phyloP scores from a whole-genome alignment of 1,140 invertebrate genomes.

The Lineus longissimus region DNA sequence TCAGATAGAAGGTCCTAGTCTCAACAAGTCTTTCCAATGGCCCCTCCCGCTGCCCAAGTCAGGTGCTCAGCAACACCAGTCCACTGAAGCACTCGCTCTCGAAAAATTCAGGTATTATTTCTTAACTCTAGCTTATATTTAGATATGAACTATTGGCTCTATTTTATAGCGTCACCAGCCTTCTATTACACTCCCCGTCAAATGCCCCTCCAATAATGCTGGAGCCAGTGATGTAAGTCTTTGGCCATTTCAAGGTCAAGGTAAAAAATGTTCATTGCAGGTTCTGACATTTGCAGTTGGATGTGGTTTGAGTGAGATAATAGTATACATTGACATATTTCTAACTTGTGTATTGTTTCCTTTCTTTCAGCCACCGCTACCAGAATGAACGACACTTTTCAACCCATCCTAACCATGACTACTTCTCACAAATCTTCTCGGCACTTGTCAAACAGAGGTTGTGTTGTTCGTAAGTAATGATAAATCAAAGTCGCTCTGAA shows the following conservation, averaged over 20 bases:
- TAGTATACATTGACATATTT: too few relatives aligned
- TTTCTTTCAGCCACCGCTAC: constrained; percentile 37
- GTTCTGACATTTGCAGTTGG: too few relatives aligned
- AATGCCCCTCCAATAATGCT: too few relatives aligned
- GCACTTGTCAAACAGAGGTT: constrained; percentile 42
- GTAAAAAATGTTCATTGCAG: too few relatives aligned
- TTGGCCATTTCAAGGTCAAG: too few relatives aligned
- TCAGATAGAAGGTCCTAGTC: constrained; percentile 12
- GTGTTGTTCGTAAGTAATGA: constrained; percentile 37
- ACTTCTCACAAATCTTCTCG: constrained; percentile 40
- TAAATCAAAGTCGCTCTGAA: neutral
- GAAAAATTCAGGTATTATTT: constrained; percentile 42
- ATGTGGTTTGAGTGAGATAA: too few relatives aligned
- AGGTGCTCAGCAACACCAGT: constrained; percentile 28
- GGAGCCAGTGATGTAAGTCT: too few relatives aligned
- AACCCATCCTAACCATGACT: constrained; percentile 27
- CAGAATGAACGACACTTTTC: constrained; percentile 42
- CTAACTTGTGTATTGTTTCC: too few relatives aligned
- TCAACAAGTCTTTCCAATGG: constrained; percentile 11
- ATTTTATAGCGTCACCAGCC: too few relatives aligned
- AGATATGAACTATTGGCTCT: too few relatives aligned
- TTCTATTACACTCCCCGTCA: too few relatives aligned
- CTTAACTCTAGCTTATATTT: neutral
- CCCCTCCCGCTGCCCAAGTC: constrained; percentile 26
- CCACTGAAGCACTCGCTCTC: constrained; percentile 34